phyloP scores from a whole-genome alignment of 2,113 vertebrate species.

The Sinocyclocheilus grahami region DNA sequence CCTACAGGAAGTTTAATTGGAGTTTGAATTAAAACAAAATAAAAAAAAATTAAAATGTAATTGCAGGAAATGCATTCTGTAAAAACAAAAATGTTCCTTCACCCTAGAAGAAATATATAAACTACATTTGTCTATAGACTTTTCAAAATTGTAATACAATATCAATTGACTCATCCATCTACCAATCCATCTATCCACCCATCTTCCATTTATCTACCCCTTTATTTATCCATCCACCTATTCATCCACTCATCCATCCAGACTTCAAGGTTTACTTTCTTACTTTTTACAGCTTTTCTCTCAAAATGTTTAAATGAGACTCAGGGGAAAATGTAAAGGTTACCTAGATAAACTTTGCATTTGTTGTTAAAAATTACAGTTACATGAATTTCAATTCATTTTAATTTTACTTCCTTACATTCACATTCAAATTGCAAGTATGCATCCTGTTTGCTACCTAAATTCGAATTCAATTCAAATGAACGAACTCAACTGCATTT shows the following conservation, averaged over 20 bases:
- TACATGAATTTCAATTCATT: neutral
- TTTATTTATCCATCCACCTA: neutral
- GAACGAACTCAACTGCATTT: neutral
- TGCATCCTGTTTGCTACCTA: neutral
- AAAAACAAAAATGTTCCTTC: no score
- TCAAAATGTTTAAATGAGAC: neutral
- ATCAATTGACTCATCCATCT: no score
- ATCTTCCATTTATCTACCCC: neutral
- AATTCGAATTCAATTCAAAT: neutral
- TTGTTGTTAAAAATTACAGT: neutral
- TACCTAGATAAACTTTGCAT: neutral
- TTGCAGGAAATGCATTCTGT: no score
- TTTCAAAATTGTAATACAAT: neutral
- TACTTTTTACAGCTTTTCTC: neutral
- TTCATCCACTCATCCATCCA: neutral
- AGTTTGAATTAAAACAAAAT: no score
- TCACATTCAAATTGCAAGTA: neutral
- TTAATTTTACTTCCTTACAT: neutral
- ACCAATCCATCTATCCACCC: neutral
- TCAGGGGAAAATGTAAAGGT: no score
- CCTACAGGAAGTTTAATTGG: no score
- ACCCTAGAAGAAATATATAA: no score
- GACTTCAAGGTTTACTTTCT: neutral
- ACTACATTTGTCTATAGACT: no score
- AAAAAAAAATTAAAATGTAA: no score